Evolutionary conservation across 2,797 vertebrate species (phyloP).

Genomic region (Bufotes viridis): DNA sequence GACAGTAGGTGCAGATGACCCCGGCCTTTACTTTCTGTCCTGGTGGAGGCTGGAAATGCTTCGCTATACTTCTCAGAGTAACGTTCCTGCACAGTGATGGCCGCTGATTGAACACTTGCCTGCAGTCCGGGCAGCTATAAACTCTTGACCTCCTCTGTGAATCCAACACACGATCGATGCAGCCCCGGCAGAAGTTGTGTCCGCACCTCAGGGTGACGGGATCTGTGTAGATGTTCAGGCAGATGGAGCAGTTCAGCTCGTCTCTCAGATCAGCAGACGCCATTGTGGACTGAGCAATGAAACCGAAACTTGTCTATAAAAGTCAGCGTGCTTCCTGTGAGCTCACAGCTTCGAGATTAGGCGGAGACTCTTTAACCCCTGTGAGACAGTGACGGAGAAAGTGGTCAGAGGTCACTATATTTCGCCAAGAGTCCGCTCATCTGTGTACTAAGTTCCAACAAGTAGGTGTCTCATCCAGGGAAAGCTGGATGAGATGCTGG

Average conservation of each 20-base stretch:
- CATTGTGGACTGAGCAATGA: not conserved
- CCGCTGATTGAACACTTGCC: not conserved
- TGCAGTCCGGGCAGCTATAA: not conserved
- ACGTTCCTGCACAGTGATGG: not conserved
- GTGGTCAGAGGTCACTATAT: too few relatives aligned
- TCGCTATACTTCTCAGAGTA: not conserved
- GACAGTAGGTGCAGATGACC: not conserved
- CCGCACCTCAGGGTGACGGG: not conserved
- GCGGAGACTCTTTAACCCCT: not conserved
- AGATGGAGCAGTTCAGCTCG: constrained; percentile 5
- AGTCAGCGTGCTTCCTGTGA: not conserved
- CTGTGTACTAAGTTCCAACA: too few relatives aligned
- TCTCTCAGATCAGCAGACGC: not conserved
- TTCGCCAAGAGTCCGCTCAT: too few relatives aligned
- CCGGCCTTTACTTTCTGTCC: too few relatives aligned
- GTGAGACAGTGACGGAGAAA: too few relatives aligned
- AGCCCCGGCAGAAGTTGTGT: not conserved
- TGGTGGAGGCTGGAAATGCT: not conserved
- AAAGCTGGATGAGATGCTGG: too few relatives aligned
- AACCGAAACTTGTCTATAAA: not conserved
- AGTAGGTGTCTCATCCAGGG: too few relatives aligned
- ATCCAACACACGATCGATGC: not conserved
- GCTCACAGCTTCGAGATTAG: not conserved
- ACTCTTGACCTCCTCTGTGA: not conserved
- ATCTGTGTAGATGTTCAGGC: not conserved